These are phyloP conservation scores for Physella acuta DNA, from an alignment of 1,140 invertebrate genomes.

Conservation along the genomic window DNA sequence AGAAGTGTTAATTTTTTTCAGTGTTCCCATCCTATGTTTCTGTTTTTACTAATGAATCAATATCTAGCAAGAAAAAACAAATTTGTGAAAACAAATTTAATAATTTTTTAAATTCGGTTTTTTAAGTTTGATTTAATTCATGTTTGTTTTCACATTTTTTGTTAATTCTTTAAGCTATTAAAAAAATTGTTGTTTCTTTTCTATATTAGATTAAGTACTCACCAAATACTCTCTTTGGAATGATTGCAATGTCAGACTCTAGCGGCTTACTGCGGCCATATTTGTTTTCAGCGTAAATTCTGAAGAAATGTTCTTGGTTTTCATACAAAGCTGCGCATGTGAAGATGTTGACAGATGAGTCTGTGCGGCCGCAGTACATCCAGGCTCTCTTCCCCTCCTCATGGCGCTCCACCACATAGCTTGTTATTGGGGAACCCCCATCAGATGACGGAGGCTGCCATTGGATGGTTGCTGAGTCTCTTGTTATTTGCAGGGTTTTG, in stretches of 20 bases:
- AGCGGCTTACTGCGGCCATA: conserved; percentile 94
- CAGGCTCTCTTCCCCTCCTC: conserved; percentile 74
- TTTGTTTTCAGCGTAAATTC: conserved; percentile 96
- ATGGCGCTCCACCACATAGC: conserved; percentile 60
- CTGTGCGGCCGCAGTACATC: conserved; percentile 74
- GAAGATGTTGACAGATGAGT: conserved; percentile 65
- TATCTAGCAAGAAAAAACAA: too few species aligned
- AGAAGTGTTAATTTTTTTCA: too few species aligned
- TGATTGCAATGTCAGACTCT: conserved; percentile 85
- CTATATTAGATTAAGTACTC: conserved; percentile 38
- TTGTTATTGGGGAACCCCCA: conserved; percentile 55
- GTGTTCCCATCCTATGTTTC: too few species aligned
- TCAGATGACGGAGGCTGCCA: conserved; percentile 56
- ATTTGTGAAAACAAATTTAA: too few species aligned
- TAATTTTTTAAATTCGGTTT: too few species aligned
- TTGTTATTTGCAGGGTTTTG: conserved; percentile 61
- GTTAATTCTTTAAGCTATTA: not conserved
- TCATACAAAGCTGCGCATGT: conserved; percentile 87
- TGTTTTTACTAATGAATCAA: too few species aligned
- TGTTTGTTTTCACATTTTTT: too few species aligned
- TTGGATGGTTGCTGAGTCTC: conserved; percentile 61
- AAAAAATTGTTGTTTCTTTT: not conserved
- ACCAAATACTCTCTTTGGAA: conserved; percentile 91
- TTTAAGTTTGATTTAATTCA: too few species aligned
- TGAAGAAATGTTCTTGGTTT: conserved; percentile 93